A percentile compares a stretch with the other conserved stretches of the same genome.
phyloP scores from a whole-genome alignment of 2,797 vertebrate genomes.

The Hybognathus amarus region DNA sequence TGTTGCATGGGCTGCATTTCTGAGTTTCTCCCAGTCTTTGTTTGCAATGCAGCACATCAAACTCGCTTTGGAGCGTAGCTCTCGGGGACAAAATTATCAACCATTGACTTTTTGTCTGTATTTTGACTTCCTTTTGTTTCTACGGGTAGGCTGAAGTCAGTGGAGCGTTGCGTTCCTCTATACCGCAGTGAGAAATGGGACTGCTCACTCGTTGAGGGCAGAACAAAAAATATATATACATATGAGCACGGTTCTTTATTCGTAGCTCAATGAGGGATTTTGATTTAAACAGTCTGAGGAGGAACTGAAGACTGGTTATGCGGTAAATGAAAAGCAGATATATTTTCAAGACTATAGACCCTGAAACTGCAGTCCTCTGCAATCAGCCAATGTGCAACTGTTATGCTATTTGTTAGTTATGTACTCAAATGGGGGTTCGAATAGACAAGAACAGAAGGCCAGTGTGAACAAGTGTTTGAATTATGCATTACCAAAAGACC shows the following conservation, averaged over 20 bases:
- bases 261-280: constrained; percentile 36
- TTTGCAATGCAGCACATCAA: constrained; percentile 62
- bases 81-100: constrained; percentile 54
- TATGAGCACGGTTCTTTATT: constrained; percentile 17
- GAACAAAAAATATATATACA: not conserved
- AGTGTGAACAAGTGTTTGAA: not conserved
- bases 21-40: constrained; percentile 62
- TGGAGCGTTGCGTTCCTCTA: constrained; percentile 49
- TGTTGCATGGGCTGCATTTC: constrained; percentile 54
- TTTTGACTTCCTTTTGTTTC: constrained; percentile 40
- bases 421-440: not conserved
- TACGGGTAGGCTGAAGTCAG: constrained; percentile 46
- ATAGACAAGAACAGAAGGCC: constrained; percentile 1
- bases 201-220: not conserved
- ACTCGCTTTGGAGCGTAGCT: constrained; percentile 15
- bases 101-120: constrained; percentile 58
- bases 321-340: constrained; percentile 21
- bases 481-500: not conserved
- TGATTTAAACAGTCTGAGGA: constrained; percentile 49
- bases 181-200: constrained; percentile 53
- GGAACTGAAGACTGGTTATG: constrained; percentile 22
- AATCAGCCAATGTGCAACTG: constrained; percentile 34
- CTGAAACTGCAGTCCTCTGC: constrained; percentile 31
- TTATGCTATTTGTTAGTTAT: constrained; percentile 25
- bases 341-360: not conserved